These are phyloP conservation scores for Orchesella flavescens DNA, from an alignment of 2,888 invertebrate genomes.

Conservation along the genomic window DNA sequence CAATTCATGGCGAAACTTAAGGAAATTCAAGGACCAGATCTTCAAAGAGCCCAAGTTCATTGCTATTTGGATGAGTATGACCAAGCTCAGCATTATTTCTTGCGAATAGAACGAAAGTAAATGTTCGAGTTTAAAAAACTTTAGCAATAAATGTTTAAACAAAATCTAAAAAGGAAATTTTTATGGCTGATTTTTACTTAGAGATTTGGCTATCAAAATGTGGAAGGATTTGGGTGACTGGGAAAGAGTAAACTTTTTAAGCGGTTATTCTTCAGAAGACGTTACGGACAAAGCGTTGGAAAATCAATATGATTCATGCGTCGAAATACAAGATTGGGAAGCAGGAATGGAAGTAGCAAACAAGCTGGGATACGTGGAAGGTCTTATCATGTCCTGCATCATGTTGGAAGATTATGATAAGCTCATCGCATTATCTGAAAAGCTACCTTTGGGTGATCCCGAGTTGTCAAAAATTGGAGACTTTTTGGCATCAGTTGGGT, in stretches of 20 bases:
- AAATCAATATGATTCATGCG: slow-evolving; percentile 14
- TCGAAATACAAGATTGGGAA: slow-evolving; percentile 25
- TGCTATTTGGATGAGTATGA: slow-evolving; percentile 36
- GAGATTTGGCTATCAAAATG: slow-evolving; percentile 57
- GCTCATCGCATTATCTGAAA: slow-evolving; percentile 15
- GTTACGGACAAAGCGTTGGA: slow-evolving; percentile 28
- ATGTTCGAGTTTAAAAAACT: too few species aligned
- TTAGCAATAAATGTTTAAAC: too few species aligned
- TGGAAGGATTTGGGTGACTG: slow-evolving; percentile 56
- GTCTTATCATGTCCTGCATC: slow-evolving; percentile 20
- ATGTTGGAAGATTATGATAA: slow-evolving; percentile 36
- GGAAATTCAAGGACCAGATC: background rate
- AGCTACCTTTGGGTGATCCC: slow-evolving; percentile 35
- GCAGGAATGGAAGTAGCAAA: slow-evolving; percentile 6
- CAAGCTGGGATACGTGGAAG: slow-evolving; percentile 23
- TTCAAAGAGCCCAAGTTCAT: slow-evolving; percentile 26
- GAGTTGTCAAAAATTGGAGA: slow-evolving; percentile 29
- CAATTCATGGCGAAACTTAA: background rate
- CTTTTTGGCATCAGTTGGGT: slow-evolving; percentile 18
- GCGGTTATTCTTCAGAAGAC: slow-evolving; percentile 37
- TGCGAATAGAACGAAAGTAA: slow-evolving; percentile 43
- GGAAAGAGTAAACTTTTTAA: slow-evolving; percentile 53
- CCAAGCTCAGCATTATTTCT: slow-evolving; percentile 40
- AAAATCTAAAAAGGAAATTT: too few species aligned
- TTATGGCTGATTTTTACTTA: background rate